phyloP scores from a whole-genome alignment of 2,113 vertebrate genomes.

The Xiphorhynchus elegans region DNA sequence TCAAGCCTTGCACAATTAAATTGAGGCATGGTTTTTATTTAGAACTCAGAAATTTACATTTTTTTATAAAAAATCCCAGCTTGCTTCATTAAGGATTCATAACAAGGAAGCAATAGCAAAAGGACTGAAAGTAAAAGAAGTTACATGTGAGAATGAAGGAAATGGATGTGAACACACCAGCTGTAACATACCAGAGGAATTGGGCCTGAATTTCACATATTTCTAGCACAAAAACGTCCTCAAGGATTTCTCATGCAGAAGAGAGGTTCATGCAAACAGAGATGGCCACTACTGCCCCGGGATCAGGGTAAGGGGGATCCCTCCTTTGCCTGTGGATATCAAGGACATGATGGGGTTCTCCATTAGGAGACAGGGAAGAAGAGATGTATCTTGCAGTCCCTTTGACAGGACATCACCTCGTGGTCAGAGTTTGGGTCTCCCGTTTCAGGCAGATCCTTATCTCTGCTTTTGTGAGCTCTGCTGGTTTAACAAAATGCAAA shows the following conservation, averaged over 20 bases:
- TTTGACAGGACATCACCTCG: accelerated
- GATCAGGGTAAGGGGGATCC: neutral
- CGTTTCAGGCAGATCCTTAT: neutral
- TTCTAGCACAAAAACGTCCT: neutral
- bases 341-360: neutral
- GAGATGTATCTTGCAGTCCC: neutral
- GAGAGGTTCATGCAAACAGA: neutral
- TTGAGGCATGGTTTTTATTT: neutral
- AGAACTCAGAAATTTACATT: neutral
- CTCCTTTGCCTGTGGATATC: neutral
- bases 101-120: neutral
- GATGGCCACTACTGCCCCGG: neutral
- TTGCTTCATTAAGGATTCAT: neutral
- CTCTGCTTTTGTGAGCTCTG: neutral
- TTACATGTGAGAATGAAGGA: neutral
- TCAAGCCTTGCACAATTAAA: neutral
- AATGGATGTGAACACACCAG: neutral
- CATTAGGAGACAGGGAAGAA: neutral
- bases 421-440: neutral
- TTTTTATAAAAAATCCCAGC: neutral
- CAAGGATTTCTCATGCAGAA: neutral
- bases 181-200: neutral
- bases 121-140: neutral
- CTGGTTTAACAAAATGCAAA: neutral
- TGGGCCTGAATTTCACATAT: neutral